Evolutionary conservation across 2,797 vertebrate genomes (phyloP), one percentile per base, ranked within the genome.

Genomic region (Rhinatrema bivittatum): DNA sequence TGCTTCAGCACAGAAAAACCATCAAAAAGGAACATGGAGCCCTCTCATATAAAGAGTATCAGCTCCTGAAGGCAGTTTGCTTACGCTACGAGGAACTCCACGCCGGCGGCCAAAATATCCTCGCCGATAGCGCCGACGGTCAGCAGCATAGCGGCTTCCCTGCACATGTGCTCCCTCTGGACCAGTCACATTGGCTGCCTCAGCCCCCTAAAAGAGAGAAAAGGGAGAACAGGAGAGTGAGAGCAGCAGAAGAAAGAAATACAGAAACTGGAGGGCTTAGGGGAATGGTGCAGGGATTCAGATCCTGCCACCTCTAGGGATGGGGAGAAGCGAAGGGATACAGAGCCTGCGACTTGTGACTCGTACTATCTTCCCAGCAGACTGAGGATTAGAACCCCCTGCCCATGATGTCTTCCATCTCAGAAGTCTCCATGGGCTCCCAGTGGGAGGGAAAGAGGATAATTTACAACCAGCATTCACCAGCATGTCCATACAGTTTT

Each of bases 131-230:
- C 82, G 79, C 49, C 82, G 78, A 9, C 82, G 67, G n/a, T 85
- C 82, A 1, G 82, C 82, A 16, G 82, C 82, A 0, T 85, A 85
- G 9, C 82, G 82, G 32, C 82, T 85, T 42, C 82, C 82, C 62
- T 85, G 79, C 1, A 85, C 82, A 0, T 82, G 79, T 28, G 81
- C 76, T 12, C 82, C 82, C 9, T 83, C 79, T 1, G 82, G 82
- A 11, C 82, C 82, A 9, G 82, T 85, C 50, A 85, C 82, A 10
- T 85, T 85, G 24, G 82, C 79, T 60, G 82, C 82, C 54, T 85
- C 82, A 25, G 82, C 82, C 42, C 82, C 82, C 82, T 85, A 6
- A 3, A 38, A 50, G 3, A 20, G 39, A 16, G 24, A 44, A 2
- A 19, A 19, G 14, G 11, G 39, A 20, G 12, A 40, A 36, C 6